Evolutionary conservation across 2,113 vertebrate species (phyloP).

Genomic region (Pelodiscus sinensis): DNA sequence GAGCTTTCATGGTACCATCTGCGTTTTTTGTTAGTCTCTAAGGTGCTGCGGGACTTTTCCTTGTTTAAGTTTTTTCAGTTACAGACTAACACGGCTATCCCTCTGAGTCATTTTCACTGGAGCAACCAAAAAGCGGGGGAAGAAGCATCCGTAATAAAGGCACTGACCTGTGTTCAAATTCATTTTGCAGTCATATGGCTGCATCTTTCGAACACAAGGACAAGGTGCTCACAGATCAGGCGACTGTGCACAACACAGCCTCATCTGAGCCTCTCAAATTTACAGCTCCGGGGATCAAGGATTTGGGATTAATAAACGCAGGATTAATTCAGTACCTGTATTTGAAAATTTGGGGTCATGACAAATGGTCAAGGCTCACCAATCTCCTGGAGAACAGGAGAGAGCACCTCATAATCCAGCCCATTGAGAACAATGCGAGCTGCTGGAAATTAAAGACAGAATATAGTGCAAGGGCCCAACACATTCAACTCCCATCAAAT

Average conservation of each 20-base stretch:
- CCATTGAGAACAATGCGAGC: neutral
- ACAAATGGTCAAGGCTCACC: neutral
- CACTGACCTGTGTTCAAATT: neutral
- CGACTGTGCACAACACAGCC: neutral
- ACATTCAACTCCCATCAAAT: neutral
- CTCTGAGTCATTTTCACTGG: neutral
- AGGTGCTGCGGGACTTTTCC: too few species aligned
- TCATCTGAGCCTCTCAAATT: neutral
- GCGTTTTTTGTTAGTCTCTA: too few species aligned
- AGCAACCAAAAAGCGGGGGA: neutral
- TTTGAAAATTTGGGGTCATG: neutral
- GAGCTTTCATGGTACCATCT: too few species aligned
- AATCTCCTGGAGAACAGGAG: accelerated
- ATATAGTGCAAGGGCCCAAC: neutral
- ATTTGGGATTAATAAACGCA: neutral
- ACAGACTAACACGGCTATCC: too few species aligned
- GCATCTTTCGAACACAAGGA: neutral
- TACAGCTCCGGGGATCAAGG: accelerated
- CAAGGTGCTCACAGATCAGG: neutral
- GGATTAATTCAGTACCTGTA: neutral
- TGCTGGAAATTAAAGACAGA: neutral
- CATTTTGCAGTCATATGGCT: neutral
- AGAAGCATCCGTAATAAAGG: neutral
- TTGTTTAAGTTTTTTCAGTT: too few species aligned
- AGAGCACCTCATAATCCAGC: neutral